Base-by-base conservation (phyloP, 2,113 vertebrate genomes). In the Catharus minimus region DNA sequence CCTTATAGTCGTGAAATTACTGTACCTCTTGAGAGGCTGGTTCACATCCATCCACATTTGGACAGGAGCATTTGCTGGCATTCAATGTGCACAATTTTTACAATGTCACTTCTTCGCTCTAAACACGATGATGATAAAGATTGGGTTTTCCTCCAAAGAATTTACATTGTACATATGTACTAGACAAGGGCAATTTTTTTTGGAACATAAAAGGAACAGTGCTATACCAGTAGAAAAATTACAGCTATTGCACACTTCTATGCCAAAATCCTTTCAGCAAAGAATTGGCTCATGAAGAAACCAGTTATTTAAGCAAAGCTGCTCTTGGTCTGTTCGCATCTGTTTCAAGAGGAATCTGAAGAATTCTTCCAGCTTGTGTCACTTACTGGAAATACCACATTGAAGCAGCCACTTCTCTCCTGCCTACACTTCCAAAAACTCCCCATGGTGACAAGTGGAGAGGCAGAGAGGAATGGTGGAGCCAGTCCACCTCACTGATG, bases 161-260 rank as follows among this genome's bases (percentile, higher is more conserved):
- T n/a, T 67, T 80, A 57, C n/a, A 38, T 26, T 78, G 82, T 83
- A 58, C 19, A 13, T 33, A 60, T 14, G 28, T 81, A 15, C 24
- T 53, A 32, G 23, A 32, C 18, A 78, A 90, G 91, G 82, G 44
- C 38, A 67, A 52, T 77, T 78, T 94, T 66, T 20, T 11, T 56
- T 90, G 60, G 66, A 94, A 93, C 38, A 32, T 71, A 68, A 90
- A 95, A 83, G 36, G 47, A 87, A 71, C 14, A 69, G 43, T n/a
- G 32, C 15, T 74, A 21, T 44, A 85, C 44, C 89, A 57, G 72
- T 67, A 86, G 83, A 93, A 95, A 89, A 82, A 90, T 74, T 91
- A 75, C 16, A 60, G 56, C 36, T 50, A 88, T 43, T 62, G 61
- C 19, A 21, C 36, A 62, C 9, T 61, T 61, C 60, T 79, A 9